These are phyloP conservation scores for Acropternis orthonyx DNA, from an alignment of 2,797 vertebrate genomes.

Conservation along the genomic window DNA sequence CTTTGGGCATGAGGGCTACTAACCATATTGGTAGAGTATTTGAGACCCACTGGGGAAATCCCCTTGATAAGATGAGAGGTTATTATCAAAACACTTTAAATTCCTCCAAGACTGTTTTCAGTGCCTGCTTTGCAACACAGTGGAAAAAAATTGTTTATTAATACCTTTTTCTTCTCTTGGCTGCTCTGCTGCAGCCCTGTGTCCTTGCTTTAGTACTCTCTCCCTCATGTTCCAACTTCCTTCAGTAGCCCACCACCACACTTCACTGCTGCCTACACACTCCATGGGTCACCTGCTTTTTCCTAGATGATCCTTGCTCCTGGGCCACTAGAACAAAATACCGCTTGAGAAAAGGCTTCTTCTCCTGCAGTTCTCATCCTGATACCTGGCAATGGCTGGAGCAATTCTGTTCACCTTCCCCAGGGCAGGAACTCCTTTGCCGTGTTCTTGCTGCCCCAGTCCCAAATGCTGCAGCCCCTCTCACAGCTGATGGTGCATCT, in stretches of 20 bases:
- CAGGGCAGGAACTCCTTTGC: background rate
- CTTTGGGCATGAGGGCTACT: background rate
- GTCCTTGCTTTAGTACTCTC: background rate
- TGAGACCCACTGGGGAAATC: background rate
- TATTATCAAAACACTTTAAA: background rate
- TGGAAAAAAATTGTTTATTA: background rate
- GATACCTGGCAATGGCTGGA: background rate
- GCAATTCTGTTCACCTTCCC: background rate
- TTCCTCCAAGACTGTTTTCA: background rate
- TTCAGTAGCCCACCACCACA: background rate
- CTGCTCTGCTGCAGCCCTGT: background rate
- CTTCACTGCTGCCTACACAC: background rate
- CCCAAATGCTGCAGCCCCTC: background rate
- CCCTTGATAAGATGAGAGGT: background rate
- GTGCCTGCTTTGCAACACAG: background rate
- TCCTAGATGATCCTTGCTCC: background rate
- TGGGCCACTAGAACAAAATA: background rate
- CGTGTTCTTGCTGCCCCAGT: background rate
- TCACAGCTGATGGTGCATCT: fast-evolving
- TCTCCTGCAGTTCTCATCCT: background rate
- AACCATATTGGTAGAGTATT: background rate
- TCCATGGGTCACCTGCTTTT: background rate
- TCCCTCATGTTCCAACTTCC: background rate
- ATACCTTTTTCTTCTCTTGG: background rate
- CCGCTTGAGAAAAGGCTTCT: fast-evolving